Base-by-base conservation (phyloP, 2,888 invertebrate genomes). In the Drosophila mettleri region DNA sequence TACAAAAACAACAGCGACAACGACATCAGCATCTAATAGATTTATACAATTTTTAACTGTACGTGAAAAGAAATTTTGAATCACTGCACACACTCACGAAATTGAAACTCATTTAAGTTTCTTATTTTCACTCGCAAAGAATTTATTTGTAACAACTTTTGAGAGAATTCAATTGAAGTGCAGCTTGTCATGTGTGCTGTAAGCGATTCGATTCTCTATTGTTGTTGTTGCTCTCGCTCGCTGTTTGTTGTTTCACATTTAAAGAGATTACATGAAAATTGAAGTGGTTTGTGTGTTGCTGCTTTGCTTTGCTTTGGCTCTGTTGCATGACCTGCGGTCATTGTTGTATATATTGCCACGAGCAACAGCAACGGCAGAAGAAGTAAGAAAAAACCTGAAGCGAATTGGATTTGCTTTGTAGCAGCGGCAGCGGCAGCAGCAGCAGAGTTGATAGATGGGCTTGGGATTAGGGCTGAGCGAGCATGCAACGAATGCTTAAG, bases 251-350 rank as follows among this genome's bases (percentile, higher is more conserved):
- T 85, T 84, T 82, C 88, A 84, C 88, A 77, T 82, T 84, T 84
- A 84, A 84, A 88, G 72, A 79, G 83, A 84, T 84, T 84, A 88
- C 88, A 88, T 62, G 74, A 85, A 85, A 77, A 84, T 85, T 88
- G 88, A 84, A 84, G 83, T 84, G 88, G 60, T 68, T 69, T 63
- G n/a, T 58, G 49, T 45, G 48, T 62, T 48, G 41, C 62, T 60
- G 55, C 48, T 59, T 20, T 12, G n/a, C 36, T 48, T 52, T 43
- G 51, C 52, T 63, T 41, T 43, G 64, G 51, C 63, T 63, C 43
- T 34, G 51, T 63, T 66, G 84, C 83, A 80, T 80, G 80, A 73
- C 86, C 86, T 60, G 62, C 51, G 84, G 80, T 83, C 67, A 79
- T 82, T 85, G 63, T 75, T 66, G 63, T 74, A 65, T 64, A 63